Evolutionary conservation across 2,113 vertebrate species (phyloP), one percentile per base, ranked within the genome.

Genomic region (Origma solitaria): DNA sequence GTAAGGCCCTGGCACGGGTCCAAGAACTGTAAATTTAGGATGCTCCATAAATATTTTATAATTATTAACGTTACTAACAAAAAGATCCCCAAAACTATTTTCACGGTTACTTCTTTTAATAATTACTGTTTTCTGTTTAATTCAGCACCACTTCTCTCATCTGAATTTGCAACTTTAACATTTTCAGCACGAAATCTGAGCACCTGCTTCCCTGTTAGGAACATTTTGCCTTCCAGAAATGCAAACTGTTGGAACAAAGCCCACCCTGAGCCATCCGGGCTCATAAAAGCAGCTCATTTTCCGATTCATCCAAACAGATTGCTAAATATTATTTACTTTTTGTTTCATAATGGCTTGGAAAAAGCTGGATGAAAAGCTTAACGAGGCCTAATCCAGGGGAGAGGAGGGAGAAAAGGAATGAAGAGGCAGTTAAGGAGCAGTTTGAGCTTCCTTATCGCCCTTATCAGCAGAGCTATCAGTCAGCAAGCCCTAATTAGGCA

Each of bases 381-480:
- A 95, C 33, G 17, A 87, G 73, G 25, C 35, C 62, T 91, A 73
- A 91, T 25, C 42, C n/a, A 44, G 73, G 4, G 18, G 83, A 78
- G 33, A 83, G 85, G 76, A 90, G 49, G 44, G 57, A 86, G 75
- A 37, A 71, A 83, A 92, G 90, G 75, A 81, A 70, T 83, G 56
- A 60, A 92, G 82, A 86, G 92, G 90, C 75, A 60, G 90, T 96
- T 95, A 78, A 81, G 84, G 92, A 96, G 93, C 85, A 90, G 79
- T 81, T 70, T 18, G 77, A 88, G 80, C 85, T 95, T 90, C 96
- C 85, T 80, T n/a, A 78, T 92, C 85, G 56, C 31, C 75, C 78
- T 92, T 96, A 96, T 95, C 95, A 71, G 92, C 96, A 7, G 27
- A 44, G 93, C 72, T 75, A 92, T 96, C 96, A 88, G 47, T 90